Evolutionary conservation across 1,140 invertebrate genomes (phyloP).

Genomic region (Lepeophtheirus salmonis): DNA sequence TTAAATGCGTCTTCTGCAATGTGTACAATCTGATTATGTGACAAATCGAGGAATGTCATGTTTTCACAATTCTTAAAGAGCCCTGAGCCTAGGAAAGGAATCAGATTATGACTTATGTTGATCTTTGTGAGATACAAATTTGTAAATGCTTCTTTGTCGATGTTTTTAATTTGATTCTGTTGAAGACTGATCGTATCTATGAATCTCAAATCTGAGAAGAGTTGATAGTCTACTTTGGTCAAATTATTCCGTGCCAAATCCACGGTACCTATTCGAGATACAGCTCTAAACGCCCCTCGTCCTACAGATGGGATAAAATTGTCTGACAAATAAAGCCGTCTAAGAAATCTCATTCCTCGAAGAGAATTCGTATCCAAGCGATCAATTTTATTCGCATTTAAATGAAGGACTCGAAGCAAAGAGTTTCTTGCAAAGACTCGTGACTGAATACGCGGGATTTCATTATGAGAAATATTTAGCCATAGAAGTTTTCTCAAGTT

Average conservation of each 20-base stretch:
- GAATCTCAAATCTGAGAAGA: slow-evolving; percentile 64
- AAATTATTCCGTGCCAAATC: slow-evolving; percentile 62
- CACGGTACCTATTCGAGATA: slow-evolving; percentile 51
- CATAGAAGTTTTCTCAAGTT: slow-evolving; percentile 61
- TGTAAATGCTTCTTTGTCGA: slow-evolving; percentile 58
- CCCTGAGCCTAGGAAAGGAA: slow-evolving; percentile 48
- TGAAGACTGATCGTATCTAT: slow-evolving; percentile 51
- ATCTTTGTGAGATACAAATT: slow-evolving; percentile 56
- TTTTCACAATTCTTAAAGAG: slow-evolving; percentile 73
- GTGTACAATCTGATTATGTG: slow-evolving; percentile 49
- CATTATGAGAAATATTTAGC: slow-evolving; percentile 67
- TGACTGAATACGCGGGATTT: slow-evolving; percentile 45
- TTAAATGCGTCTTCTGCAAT: slow-evolving; percentile 55
- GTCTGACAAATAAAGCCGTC: slow-evolving; percentile 55
- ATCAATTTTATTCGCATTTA: slow-evolving; percentile 58
- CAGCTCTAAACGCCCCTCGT: slow-evolving; percentile 17
- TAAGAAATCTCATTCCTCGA: slow-evolving; percentile 61
- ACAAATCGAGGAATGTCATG: slow-evolving; percentile 61
- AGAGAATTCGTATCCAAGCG: slow-evolving; percentile 68
- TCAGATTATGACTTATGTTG: slow-evolving; percentile 57
- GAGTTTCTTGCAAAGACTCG: slow-evolving; percentile 69
- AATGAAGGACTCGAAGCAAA: slow-evolving; percentile 55
- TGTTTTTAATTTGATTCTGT: slow-evolving; percentile 52
- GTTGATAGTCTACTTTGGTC: slow-evolving; percentile 61
- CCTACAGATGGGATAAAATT: slow-evolving; percentile 51